These are phyloP conservation scores for Euspilapteryx auroguttella DNA, from an alignment of 2,888 invertebrate species.

Conservation along the genomic window DNA sequence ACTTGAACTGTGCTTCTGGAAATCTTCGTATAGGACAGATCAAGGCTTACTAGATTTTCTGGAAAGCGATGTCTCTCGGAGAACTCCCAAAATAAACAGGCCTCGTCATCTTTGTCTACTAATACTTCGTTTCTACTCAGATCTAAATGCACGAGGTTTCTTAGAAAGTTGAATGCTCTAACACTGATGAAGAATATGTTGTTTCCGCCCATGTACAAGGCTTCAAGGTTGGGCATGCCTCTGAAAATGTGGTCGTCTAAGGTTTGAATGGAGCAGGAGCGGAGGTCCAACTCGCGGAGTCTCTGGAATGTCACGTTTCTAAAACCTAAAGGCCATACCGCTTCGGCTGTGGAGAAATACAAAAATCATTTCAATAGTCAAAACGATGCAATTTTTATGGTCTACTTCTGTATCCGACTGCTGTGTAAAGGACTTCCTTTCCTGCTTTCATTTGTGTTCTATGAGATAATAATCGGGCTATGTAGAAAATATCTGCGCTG, in stretches of 20 bases:
- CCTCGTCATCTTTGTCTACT: neutral
- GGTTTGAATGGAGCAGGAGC: conserved; percentile 52
- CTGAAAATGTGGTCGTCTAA: conserved; percentile 36
- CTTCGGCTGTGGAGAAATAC: conserved; percentile 12
- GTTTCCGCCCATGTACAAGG: conserved; percentile 58
- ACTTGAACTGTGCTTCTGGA: conserved; percentile 19
- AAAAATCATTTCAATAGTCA: too few species aligned
- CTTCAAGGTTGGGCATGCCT: conserved; percentile 38
- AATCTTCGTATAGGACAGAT: conserved; percentile 32
- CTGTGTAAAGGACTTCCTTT: too few species aligned
- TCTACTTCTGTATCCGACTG: too few species aligned
- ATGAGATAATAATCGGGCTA: too few species aligned
- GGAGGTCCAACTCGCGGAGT: conserved; percentile 57
- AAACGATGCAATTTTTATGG: too few species aligned
- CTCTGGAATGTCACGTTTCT: conserved; percentile 18
- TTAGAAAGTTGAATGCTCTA: conserved; percentile 32
- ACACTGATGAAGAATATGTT: conserved; percentile 33
- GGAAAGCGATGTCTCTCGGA: conserved; percentile 20
- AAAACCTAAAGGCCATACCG: conserved; percentile 25
- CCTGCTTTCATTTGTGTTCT: too few species aligned
- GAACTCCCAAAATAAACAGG: conserved; percentile 4
- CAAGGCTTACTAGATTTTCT: conserved; percentile 24
- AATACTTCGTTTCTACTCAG: conserved; percentile 39
- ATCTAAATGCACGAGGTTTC: conserved; percentile 47
- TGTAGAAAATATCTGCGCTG: too few species aligned